Base-by-base conservation (phyloP, 2,113 vertebrate species). In the Halcyon malimbica region DNA sequence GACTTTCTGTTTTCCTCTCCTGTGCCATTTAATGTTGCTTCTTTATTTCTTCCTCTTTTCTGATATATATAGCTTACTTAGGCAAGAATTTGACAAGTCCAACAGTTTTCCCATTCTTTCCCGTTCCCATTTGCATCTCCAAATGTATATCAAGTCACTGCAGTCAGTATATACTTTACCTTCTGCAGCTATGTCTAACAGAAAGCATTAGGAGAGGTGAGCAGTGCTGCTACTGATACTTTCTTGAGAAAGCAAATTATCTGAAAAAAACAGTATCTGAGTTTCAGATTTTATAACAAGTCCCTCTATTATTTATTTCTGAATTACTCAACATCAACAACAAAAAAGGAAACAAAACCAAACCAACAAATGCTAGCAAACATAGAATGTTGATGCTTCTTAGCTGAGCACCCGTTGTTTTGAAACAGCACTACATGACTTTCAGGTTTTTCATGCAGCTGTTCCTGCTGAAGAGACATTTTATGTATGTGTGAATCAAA, bases 161-260 rank as follows among this genome's bases (percentile, higher is more conserved):
- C 28, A 62, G 59, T 59, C 48, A 79, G 46, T 56, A 28, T 77
- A 26, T 41, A 39, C 77, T 90, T 96, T 89, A 76, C 28, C 19
- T 88, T 85, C 48, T 81, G 79, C 59, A 68, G 21, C 17, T 87
- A 35, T 26, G 10, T 87, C 51, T 92, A 44, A 65, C 64, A 84
- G 70, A 59, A 92, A 75, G 4, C 24, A 54, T 53, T 71, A 74
- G n/a, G 8, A 81, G 24, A 79, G 17, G 15, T 44, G 26, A 82
- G 15, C 18, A 83, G 46, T 39, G 25, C 25, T 85, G 26, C 28
- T 54, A 18, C 44, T 79, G 48, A 15, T 69, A 17, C 8, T 88
- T 70, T 37, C 68, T 85, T 56, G 46, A 81, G 64, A 95, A 97
- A 96, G 68, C 26, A 95, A 95, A 82, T 82, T 83, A 62, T 81